A percentile compares a stretch with the other conserved stretches of the same genome.
Conservation (phyloP, 2,797 vertebrate species). For the Pangasius macronema region DNA sequence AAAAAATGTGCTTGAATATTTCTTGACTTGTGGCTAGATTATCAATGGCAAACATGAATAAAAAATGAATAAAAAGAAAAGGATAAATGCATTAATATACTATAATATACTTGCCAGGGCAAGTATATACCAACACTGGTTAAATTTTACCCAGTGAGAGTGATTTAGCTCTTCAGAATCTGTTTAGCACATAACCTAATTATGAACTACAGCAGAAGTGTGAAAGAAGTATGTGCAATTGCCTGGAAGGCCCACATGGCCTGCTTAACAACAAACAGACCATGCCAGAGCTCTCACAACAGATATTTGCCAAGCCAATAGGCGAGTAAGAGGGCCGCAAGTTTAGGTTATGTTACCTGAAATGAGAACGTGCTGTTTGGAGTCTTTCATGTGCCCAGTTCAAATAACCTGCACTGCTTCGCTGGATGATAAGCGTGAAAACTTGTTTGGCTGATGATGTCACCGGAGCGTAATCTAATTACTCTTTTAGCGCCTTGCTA, state of each 20-base stretch:
- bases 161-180: conserved; percentile 51
- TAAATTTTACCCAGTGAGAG: conserved; percentile 34
- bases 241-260: conserved; percentile 70
- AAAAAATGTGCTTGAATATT: background rate
- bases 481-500: conserved; percentile 67
- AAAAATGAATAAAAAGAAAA: background rate
- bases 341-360: conserved; percentile 80
- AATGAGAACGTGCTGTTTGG: conserved; percentile 81
- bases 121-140: background rate
- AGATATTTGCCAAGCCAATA: conserved; percentile 70
- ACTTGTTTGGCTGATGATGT: conserved; percentile 77
- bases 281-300: conserved; percentile 70
- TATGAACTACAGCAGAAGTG: conserved; percentile 75
- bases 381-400: conserved; percentile 74
- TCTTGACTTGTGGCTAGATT: conserved; percentile 38
- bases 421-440: conserved; percentile 69
- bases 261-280: conserved; percentile 82
- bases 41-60: conserved; percentile 32
- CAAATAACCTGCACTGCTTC: conserved; percentile 58
- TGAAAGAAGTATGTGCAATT: conserved; percentile 75
- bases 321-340: conserved; percentile 68
- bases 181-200: conserved; percentile 68
- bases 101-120: background rate
- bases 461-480: conserved; percentile 76
- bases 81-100: background rate